A percentile compares a stretch with the other conserved stretches of the same genome.
Conservation (phyloP, 1,140 invertebrate species). For the Papilio dardanus region DNA sequence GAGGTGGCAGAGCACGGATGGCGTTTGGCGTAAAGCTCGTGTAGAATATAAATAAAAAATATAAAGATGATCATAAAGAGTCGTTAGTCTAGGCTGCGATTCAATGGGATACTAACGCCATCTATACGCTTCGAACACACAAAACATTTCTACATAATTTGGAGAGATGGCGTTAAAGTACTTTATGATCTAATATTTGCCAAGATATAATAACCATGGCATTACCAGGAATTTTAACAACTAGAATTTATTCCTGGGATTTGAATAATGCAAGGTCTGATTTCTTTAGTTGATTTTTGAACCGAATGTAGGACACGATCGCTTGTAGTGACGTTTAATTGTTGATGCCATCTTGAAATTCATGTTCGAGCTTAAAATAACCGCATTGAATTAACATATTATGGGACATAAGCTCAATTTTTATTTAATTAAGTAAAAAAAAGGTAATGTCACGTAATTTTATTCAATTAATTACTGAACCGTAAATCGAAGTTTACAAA, state of each 20-base stretch:
- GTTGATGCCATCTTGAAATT: slow-evolving; percentile 10
- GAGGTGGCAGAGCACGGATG: too few species aligned
- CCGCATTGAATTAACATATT: neutral
- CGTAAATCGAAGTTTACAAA: neutral
- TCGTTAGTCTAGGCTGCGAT: neutral
- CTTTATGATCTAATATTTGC: neutral
- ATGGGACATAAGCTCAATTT: neutral
- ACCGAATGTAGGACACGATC: slow-evolving; percentile 11
- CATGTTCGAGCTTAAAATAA: neutral
- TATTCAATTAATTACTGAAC: neutral
- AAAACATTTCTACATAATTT: neutral
- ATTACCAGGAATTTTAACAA: neutral
- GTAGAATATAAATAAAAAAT: neutral
- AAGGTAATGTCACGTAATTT: neutral
- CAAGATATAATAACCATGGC: neutral
- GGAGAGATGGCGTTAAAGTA: too few species aligned
- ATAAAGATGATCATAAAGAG: neutral
- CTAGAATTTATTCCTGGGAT: neutral
- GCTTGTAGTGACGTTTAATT: neutral
- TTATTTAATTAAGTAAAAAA: neutral
- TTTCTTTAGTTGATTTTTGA: slow-evolving; percentile 4
- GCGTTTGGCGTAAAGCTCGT: too few species aligned
- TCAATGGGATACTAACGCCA: neutral
- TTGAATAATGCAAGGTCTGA: neutral
- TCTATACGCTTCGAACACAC: neutral